Conservation (phyloP, 2,797 vertebrate genomes). For the Sorex maritimensis region DNA sequence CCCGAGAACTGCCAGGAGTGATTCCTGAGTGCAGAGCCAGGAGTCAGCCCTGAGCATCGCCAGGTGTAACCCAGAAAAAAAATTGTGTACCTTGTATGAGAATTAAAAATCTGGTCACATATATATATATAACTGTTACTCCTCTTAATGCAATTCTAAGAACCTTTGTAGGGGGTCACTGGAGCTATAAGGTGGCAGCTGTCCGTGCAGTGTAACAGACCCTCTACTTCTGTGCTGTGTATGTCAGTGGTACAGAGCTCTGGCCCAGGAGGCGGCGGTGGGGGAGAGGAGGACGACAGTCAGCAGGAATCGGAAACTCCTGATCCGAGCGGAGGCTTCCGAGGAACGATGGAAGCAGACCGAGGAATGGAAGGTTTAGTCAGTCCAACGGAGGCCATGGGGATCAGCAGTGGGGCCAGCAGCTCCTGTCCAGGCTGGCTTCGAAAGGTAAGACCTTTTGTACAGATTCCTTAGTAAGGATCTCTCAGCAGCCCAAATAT, state of each 20-base stretch:
- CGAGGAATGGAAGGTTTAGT: constrained; percentile 92
- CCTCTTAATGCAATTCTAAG: constrained; percentile 5
- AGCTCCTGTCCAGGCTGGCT: constrained; percentile 99
- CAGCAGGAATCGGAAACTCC: constrained; percentile 93
- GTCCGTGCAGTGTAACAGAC: constrained; percentile 39
- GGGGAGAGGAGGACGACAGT: constrained; percentile 93
- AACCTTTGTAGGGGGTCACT: not conserved
- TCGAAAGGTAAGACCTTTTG: constrained; percentile 92
- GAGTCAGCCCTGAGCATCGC: too few species aligned
- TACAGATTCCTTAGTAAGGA: not conserved
- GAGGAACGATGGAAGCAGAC: constrained; percentile 96
- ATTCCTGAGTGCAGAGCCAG: too few species aligned
- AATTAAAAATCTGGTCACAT: constrained; percentile 47
- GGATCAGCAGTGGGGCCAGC: constrained; percentile 91
- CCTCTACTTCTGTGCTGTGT: constrained; percentile 74
- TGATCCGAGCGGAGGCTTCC: constrained; percentile 95
- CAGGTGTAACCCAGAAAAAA: not conserved
- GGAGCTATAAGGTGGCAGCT: constrained; percentile 30
- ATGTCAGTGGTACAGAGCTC: constrained; percentile 93
- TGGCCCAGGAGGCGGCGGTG: constrained; percentile 88
- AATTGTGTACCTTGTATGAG: constrained; percentile 24
- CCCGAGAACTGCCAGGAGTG: too few species aligned
- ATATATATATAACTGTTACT: constrained; percentile 38
- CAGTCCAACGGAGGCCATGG: constrained; percentile 92
- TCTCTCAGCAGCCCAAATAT: not conserved